Conservation (phyloP, 2,113 vertebrate species). For the Apteryx owenii region DNA sequence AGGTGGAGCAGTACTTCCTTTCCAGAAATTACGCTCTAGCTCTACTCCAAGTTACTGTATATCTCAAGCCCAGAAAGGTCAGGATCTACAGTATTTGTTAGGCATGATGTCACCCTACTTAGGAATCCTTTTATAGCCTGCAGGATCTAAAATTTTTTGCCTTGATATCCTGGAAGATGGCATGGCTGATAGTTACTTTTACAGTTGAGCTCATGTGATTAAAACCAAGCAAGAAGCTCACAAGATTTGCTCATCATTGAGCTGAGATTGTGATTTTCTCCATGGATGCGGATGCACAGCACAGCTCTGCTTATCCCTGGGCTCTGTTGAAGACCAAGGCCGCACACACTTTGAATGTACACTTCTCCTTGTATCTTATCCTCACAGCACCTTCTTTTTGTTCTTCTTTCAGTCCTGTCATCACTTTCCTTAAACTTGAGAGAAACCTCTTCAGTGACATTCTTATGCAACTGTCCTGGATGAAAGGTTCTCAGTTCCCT, state of each 20-base stretch:
- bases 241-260: not conserved
- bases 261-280: not conserved
- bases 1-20: not conserved
- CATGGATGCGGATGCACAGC: not conserved
- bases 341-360: not conserved
- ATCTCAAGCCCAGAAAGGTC: not conserved
- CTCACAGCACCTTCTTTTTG: not conserved
- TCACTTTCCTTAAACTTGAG: not conserved
- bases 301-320: not conserved
- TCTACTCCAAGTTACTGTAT: not conserved
- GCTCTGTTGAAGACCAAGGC: conserved; percentile 6
- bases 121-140: not conserved
- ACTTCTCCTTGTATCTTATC: conserved; percentile 5
- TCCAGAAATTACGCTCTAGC: not conserved
- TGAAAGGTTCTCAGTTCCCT: not conserved
- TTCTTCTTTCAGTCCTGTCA: not conserved
- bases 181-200: not conserved
- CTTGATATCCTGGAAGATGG: not conserved
- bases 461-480: not conserved
- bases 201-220: not conserved
- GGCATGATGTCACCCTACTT: not conserved
- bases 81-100: not conserved
- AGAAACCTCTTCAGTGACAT: not conserved
- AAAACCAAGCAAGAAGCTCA: not conserved
- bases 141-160: not conserved